These are phyloP conservation scores for Diplazon laetatorius DNA, from an alignment of 2,888 invertebrate genomes.

Conservation along the genomic window DNA sequence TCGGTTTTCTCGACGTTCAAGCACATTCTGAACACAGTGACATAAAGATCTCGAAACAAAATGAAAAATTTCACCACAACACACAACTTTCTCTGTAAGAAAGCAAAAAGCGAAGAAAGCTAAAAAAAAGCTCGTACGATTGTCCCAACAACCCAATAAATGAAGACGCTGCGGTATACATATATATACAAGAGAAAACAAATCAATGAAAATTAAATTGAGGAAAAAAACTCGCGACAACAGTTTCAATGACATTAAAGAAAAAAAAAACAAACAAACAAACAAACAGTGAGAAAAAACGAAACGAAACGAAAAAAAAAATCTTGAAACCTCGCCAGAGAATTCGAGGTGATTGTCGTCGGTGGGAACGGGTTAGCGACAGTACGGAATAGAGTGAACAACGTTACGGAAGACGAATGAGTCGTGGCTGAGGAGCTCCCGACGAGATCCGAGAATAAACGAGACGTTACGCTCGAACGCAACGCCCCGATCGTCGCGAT, in stretches of 20 bases:
- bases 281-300: no score
- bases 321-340: constrained; percentile 59
- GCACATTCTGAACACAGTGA: no score
- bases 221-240: constrained; percentile 40
- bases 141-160: no score
- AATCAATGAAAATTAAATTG: constrained; percentile 17
- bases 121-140: no score
- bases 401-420: constrained; percentile 23
- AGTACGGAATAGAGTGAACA: constrained; percentile 26
- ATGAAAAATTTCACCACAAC: no score
- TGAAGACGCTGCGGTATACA: neutral
- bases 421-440: constrained; percentile 1
- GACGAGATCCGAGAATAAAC: constrained; percentile 61
- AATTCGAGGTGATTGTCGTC: constrained; percentile 61
- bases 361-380: constrained; percentile 55
- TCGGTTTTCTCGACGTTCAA: no score
- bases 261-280: no score
- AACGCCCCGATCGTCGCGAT: constrained; percentile 40
- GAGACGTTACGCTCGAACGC: constrained; percentile 38
- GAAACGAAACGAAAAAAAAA: no score
- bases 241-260: constrained; percentile 52
- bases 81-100: no score
- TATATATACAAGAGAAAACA: constrained; percentile 6
- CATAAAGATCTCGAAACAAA: no score
- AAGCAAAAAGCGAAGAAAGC: no score